A percentile compares a stretch with the other conserved stretches of the same genome.
Evolutionary conservation across 37 sponge, comb jelly and placozoan species (phyloP).

Genomic region (Cliona cf. orientalis): DNA sequence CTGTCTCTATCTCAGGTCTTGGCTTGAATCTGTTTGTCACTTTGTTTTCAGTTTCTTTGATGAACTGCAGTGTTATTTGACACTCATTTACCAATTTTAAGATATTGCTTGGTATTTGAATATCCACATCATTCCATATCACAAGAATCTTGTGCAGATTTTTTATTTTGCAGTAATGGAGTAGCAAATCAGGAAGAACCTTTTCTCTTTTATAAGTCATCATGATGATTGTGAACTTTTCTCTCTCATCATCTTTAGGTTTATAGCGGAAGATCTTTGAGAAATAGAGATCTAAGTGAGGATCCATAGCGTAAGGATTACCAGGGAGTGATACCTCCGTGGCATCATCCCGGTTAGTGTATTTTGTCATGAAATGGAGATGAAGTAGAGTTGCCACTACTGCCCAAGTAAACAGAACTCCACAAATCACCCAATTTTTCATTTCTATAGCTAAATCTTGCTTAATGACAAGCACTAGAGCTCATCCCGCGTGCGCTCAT

Average conservation of each 20-base stretch:
- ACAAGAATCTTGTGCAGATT: slow-evolving; percentile 21
- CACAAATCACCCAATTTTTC: too few relatives aligned
- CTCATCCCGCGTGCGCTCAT: too few relatives aligned
- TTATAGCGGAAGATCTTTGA: too few relatives aligned
- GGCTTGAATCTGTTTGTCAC: slow-evolving; percentile 49
- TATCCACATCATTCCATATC: slow-evolving; percentile 44
- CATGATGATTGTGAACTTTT: slow-evolving; percentile 30
- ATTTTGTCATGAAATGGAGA: too few relatives aligned
- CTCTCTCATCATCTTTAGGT: neutral
- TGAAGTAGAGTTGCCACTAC: too few relatives aligned
- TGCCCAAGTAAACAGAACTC: too few relatives aligned
- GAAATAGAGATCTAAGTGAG: too few relatives aligned
- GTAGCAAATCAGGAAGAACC: neutral
- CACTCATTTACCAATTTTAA: neutral
- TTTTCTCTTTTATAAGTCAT: slow-evolving; percentile 21
- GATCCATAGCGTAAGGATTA: too few relatives aligned
- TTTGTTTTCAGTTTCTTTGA: neutral
- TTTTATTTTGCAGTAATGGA: slow-evolving; percentile 3
- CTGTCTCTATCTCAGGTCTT: slow-evolving; percentile 36
- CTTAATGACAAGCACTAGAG: too few relatives aligned
- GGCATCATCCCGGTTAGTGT: too few relatives aligned
- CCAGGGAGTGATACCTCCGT: too few relatives aligned
- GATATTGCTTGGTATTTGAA: neutral
- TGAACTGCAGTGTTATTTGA: neutral
- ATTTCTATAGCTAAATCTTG: too few relatives aligned